A percentile compares a stretch with the other conserved stretches of the same genome.
phyloP scores from a whole-genome alignment of 2,113 vertebrate genomes.

The Columba janthina region DNA sequence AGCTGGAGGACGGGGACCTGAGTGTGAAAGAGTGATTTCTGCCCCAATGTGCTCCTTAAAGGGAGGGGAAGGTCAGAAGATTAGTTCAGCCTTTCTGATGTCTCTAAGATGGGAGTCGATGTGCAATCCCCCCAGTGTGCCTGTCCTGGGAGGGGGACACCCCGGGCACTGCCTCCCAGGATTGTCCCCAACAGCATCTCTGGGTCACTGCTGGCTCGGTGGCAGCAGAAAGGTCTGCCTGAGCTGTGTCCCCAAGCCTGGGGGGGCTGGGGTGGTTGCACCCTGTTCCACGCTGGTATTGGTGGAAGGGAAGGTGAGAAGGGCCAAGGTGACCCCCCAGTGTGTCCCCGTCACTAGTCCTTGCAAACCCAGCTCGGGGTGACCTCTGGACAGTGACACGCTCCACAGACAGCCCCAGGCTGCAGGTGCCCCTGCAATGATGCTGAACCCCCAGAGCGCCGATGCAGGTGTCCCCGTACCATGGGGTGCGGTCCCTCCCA shows the following conservation, averaged over 20 bases:
- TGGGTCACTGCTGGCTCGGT: neutral
- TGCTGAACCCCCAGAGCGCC: neutral
- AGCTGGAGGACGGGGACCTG: neutral
- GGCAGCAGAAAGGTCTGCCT: neutral
- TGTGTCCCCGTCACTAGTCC: too few species aligned
- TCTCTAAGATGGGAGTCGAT: neutral
- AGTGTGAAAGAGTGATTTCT: neutral
- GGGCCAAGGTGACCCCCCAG: neutral
- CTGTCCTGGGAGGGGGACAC: too few species aligned
- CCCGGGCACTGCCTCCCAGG: neutral
- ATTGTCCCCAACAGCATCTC: neutral
- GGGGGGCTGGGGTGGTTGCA: neutral
- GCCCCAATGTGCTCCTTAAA: neutral
- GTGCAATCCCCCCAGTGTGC: neutral
- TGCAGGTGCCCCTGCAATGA: neutral
- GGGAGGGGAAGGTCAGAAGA: neutral
- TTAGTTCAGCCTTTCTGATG: neutral
- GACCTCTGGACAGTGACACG: neutral
- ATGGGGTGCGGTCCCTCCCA: neutral
- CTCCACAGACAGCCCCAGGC: neutral
- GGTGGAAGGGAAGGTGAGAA: rapidly evolving
- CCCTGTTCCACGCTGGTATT: neutral
- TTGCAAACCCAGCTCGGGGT: neutral
- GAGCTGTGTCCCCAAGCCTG: too few species aligned
- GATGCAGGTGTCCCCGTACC: rapidly evolving